Conservation (phyloP, 92 coral and sea anemone genomes). For the Siderastrea radians region DNA sequence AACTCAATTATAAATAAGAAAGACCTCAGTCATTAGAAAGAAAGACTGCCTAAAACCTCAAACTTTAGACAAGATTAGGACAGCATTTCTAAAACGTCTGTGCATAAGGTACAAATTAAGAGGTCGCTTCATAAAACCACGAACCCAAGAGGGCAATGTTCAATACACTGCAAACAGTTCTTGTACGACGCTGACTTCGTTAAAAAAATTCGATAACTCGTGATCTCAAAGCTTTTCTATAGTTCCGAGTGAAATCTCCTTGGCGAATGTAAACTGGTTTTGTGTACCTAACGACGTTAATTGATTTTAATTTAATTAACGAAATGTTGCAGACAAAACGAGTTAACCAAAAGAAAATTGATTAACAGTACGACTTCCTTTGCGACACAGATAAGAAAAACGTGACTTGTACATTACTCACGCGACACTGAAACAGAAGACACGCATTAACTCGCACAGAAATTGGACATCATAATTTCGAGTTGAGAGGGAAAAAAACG, state of each 20-base stretch:
- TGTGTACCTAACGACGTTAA: constrained; percentile 12
- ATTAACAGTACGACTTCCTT: constrained; percentile 9
- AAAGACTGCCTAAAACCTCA: too few species aligned
- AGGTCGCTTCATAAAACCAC: too few species aligned
- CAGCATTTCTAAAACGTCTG: too few species aligned
- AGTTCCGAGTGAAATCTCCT: background rate
- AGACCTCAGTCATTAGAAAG: too few species aligned
- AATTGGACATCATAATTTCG: background rate
- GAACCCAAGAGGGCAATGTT: too few species aligned
- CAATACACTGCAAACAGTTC: too few species aligned
- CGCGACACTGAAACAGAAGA: constrained; percentile 2
- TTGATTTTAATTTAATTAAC: constrained; percentile 43
- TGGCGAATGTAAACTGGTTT: background rate
- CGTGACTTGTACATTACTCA: background rate
- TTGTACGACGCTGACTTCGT: background rate
- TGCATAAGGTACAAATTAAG: too few species aligned
- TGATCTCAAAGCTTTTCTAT: too few species aligned
- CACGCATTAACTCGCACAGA: background rate
- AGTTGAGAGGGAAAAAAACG: background rate
- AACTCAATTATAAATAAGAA: too few species aligned
- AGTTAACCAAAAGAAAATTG: constrained; percentile 14
- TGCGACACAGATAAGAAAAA: background rate
- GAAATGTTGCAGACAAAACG: background rate
- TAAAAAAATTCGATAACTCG: background rate
- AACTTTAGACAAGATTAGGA: too few species aligned